Conservation (phyloP, 2,888 invertebrate species). For the Cheilosia impressa region DNA sequence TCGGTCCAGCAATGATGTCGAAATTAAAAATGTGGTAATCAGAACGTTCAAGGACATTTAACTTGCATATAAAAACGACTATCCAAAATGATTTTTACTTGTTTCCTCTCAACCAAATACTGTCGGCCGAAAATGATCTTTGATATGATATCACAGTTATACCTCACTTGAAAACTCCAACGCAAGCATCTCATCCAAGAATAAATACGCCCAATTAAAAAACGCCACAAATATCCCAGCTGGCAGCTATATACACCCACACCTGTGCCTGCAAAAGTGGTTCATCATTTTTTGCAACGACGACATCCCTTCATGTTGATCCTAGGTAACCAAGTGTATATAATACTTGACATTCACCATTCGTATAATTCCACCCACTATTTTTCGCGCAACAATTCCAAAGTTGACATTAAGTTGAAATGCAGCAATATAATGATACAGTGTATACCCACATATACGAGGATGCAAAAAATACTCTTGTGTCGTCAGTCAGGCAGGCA, state of each 20-base stretch:
- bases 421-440: not conserved
- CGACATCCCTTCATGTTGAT: conserved; percentile 37
- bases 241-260: not conserved
- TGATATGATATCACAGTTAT: too few relatives aligned
- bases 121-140: too few relatives aligned
- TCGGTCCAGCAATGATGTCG: too few relatives aligned
- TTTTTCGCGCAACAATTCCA: conserved; percentile 12
- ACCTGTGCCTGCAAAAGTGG: not conserved
- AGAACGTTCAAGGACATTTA: too few relatives aligned
- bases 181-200: too few relatives aligned
- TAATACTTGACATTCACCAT: conserved; percentile 55
- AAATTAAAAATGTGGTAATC: too few relatives aligned
- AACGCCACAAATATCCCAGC: not conserved
- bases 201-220: not conserved
- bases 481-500: conserved; percentile 38
- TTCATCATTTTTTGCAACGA: conserved; percentile 24
- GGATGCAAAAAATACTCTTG: not conserved
- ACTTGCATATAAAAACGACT: too few relatives aligned
- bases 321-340: conserved; percentile 17
- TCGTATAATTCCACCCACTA: conserved; percentile 29
- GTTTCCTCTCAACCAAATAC: too few relatives aligned
- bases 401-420: conserved; percentile 13
- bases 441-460: not conserved
- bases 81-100: too few relatives aligned
- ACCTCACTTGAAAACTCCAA: too few relatives aligned